Evolutionary conservation across 2,888 invertebrate genomes (phyloP).

Genomic region (Amitus sp.): DNA sequence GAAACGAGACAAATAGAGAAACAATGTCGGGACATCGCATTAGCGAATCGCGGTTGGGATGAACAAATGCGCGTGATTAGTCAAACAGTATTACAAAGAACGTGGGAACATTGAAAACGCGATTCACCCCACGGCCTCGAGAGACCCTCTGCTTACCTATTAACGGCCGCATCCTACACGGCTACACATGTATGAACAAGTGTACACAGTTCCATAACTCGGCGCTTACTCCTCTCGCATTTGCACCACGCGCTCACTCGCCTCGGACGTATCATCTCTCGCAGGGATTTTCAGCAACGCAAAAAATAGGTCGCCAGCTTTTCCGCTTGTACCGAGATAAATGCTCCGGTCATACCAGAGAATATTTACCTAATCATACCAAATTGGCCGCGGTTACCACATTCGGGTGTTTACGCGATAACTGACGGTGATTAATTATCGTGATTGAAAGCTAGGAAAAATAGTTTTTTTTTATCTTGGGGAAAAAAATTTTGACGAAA

Average conservation of each 20-base stretch:
- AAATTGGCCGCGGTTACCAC: too few relatives aligned
- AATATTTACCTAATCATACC: too few relatives aligned
- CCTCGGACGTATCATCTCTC: conserved; percentile 20
- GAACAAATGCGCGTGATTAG: conserved; percentile 29
- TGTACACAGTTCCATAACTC: conserved; percentile 33
- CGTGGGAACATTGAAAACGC: conserved; percentile 53
- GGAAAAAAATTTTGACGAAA: too few relatives aligned
- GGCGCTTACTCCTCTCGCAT: conserved; percentile 24
- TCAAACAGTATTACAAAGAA: conserved; percentile 32
- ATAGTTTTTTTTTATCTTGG: too few relatives aligned
- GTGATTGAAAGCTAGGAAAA: too few relatives aligned
- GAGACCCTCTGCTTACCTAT: conserved; percentile 62
- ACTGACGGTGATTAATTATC: too few relatives aligned
- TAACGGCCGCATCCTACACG: too few relatives aligned
- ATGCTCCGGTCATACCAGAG: too few relatives aligned
- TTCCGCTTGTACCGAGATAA: too few relatives aligned
- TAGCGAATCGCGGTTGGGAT: conserved; percentile 15
- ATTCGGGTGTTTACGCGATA: too few relatives aligned
- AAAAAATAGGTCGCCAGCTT: conserved; percentile 35
- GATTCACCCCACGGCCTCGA: conserved; percentile 59
- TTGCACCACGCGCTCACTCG: neutral
- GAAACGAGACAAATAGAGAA: too few relatives aligned
- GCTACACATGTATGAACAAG: conserved; percentile 48
- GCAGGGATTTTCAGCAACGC: conserved; percentile 33
- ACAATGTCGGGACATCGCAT: too few relatives aligned